Conservation (phyloP, 1,140 invertebrate genomes). For the Teleogryllus occipitalis region DNA sequence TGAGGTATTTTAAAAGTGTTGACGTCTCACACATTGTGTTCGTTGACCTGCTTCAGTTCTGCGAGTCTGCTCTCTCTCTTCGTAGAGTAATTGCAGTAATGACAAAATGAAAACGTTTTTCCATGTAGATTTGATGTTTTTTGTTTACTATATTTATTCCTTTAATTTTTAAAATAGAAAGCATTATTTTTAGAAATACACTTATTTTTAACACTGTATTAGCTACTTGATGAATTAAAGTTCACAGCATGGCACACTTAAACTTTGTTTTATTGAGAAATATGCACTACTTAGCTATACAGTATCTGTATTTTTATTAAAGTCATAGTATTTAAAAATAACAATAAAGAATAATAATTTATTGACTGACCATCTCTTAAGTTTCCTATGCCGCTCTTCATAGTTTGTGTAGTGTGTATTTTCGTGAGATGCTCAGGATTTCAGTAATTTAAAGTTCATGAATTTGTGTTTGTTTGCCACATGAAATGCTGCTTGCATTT, state of each 20-base stretch:
- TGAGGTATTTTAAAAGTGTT: conserved; percentile 47
- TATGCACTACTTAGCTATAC: conserved; percentile 4
- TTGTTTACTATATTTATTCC: conserved; percentile 8
- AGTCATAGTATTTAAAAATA: not conserved
- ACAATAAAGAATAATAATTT: conserved; percentile 9
- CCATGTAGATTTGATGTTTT: conserved; percentile 17
- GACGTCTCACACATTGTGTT: conserved; percentile 17
- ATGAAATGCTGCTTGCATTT: not conserved
- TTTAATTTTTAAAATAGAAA: conserved; percentile 7
- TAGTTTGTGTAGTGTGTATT: conserved; percentile 17
- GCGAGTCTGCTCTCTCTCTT: conserved; percentile 2
- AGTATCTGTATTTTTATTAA: not conserved
- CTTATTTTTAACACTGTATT: conserved; percentile 16
- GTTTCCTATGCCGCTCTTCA: conserved; percentile 34
- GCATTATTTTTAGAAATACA: conserved; percentile 12
- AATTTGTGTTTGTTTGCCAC: not conserved
- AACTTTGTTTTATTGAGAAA: conserved; percentile 2
- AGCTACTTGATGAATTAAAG: not conserved
- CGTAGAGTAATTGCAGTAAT: conserved; percentile 20
- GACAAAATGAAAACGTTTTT: conserved; percentile 8
- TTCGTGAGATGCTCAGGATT: conserved; percentile 6
- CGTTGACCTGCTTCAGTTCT: conserved; percentile 13
- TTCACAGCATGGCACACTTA: conserved; percentile 3
- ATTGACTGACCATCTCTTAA: conserved; percentile 39
- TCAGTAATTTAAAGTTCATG: not conserved